Evolutionary conservation across 2,113 vertebrate genomes (phyloP).

Genomic region (Nycticebus coucang): DNA sequence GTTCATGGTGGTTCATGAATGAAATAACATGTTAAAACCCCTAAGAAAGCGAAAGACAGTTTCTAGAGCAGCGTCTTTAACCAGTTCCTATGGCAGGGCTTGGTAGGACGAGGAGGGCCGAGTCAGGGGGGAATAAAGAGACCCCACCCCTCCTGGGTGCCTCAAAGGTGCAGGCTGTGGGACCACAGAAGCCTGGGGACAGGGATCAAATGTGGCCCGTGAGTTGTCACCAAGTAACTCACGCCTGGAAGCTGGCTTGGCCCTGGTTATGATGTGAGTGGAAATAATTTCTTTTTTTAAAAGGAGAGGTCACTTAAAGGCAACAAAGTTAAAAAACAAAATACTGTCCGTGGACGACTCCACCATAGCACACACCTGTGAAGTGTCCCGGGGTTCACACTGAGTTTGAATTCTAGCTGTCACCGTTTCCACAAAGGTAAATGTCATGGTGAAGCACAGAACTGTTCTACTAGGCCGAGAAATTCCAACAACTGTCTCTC

Average conservation of each 20-base stretch:
- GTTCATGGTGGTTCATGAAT: slow-evolving; percentile 76
- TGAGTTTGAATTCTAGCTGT: slow-evolving; percentile 81
- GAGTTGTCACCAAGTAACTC: slow-evolving; percentile 83
- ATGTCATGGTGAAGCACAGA: slow-evolving; percentile 80
- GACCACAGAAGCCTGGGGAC: neutral
- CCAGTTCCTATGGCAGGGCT: slow-evolving; percentile 72
- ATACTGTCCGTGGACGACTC: slow-evolving; percentile 79
- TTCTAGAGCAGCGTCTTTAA: slow-evolving; percentile 83
- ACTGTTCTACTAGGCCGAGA: slow-evolving; percentile 79
- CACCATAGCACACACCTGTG: slow-evolving; percentile 70
- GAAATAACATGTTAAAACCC: slow-evolving; percentile 75
- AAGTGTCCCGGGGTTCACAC: slow-evolving; percentile 80
- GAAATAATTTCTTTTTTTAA: slow-evolving; percentile 79
- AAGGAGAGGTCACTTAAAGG: slow-evolving; percentile 85
- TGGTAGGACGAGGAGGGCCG: neutral
- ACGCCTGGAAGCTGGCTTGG: slow-evolving; percentile 81
- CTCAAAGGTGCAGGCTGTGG: too few species aligned
- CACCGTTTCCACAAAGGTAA: slow-evolving; percentile 82
- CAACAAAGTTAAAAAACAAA: slow-evolving; percentile 83
- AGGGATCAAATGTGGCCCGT: slow-evolving; percentile 82
- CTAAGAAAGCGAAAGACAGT: slow-evolving; percentile 72
- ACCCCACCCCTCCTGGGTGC: slow-evolving; percentile 60
- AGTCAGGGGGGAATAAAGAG: slow-evolving; percentile 66
- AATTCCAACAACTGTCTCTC: slow-evolving; percentile 60
- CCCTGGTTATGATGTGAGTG: slow-evolving; percentile 79